Base-by-base conservation (phyloP, 2,888 invertebrate genomes). In the Epistrophe grossulariae region DNA sequence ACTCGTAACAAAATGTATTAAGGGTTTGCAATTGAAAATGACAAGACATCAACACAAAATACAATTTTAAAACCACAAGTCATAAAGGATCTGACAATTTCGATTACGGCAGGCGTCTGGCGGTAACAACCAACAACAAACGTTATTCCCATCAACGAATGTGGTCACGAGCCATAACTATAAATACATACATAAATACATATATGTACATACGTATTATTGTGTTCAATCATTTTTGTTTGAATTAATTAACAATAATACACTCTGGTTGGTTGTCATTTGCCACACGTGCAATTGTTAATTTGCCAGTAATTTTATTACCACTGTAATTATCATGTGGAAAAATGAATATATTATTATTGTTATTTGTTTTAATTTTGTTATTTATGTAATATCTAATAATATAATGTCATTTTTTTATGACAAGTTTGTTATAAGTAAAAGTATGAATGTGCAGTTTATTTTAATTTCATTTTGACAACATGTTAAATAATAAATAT, bases 201-300 rank as follows among this genome's bases (percentile, higher is more conserved):
- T 9, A 9, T 35, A 35, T 9, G 0, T 35, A 35, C 35, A 35
- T 35, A 7, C 31, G 6, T 31, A 35, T 1, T 38, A 15, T 19
- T 60, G 24, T 38, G 19, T 43, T 43, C 40, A 43, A 62, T 62
- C 40, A 62, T 62, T 62, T 60, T 24, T 15, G 40, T 60, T 40
- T 62, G 62, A 62, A 62, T 62, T 62, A 62, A 62, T 62, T 62
- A 60, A 40, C 15, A 38, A 43, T 9, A 13, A 59, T 19, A 62
- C 24, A n/a, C 28, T 28, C 15, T 24, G 40, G 15, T 31, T n/a
- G 35, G 35, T 35, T 35, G 35, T 35, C 35, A 35, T 7, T 40
- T 62, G 40, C 43, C 38, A 15, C 40, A 62, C 62, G 40, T 62
- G 62, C 28, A 15, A 9, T 55, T 62, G 35, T 59, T 59, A 35